Evolutionary conservation across 2,888 invertebrate genomes (phyloP), one percentile per base, ranked within the genome.

Genomic region (Chironomus tentans): DNA sequence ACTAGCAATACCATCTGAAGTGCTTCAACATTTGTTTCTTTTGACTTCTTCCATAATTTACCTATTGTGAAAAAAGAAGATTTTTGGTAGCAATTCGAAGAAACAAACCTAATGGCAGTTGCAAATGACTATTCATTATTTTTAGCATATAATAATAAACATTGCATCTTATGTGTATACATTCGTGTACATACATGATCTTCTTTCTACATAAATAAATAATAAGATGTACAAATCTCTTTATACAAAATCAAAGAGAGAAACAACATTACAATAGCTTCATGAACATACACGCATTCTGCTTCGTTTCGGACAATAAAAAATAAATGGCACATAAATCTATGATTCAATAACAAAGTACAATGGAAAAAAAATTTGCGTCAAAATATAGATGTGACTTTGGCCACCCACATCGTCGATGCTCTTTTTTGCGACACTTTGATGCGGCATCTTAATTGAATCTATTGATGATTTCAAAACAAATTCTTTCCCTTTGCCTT

Each of bases 361-460:
- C 65, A 65, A 65, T 24, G 22, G 65, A 12, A 65, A 65, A 12
- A 65, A 15, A 24, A 24, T 65, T 65, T 65, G 65, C 65, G 65
- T 65, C 65, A 65, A 65, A 10, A 65, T 65, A 65, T 10, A 24
- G 65, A 65, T 21, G 21, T 65, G 65, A 56, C 56, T 65, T 65
- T 65, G 65, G 24, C 65, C 65, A 65, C 65, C 65, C 65, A 65
- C 65, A 65, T 65, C 13, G 65, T 24, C 21, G 56, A 22, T 21
- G 62, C 4, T 3, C 13, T 0, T 65, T 65, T 65, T 65, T 65
- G 65, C 65, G 65, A 65, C 65, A 65, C 65, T 65, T 65, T 65
- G 21, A 13, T 65, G 65, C 65, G 65, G 65, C 65, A 65, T 24
- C 65, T 65, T 65, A 65, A 65, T 65, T 65, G 65, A 24, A 65